Base-by-base conservation (phyloP, 1,140 invertebrate genomes). In the Cataglyphis hispanica region DNA sequence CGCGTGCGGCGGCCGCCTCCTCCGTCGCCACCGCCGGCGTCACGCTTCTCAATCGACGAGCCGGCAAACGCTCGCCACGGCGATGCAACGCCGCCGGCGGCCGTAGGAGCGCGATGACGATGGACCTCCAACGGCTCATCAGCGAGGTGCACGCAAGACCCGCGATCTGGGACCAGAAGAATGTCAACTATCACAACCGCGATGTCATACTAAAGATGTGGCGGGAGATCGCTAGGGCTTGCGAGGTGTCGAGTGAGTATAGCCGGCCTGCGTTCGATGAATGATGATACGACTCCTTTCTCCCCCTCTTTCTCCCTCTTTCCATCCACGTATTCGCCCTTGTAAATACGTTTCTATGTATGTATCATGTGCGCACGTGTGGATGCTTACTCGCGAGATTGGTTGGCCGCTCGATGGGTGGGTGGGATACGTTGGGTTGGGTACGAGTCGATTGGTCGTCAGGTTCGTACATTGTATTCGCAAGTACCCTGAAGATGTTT, bases 81-180 rank as follows among this genome's bases (percentile, higher is more conserved):
- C 86, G 89, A 90, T 90, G 89, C 87, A 90, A 90, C 89, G 81
- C 76, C 74, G 69, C 84, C 76, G 89, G 58, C 86, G 88, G 85
- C 53, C 89, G 89, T 89, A 89, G 86, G 53, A 90, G 80, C 75
- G 86, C 91, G 81, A 84, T 80, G 87, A 89, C 83, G 78, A 92
- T 92, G 92, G 92, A 92, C 84, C 89, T 92, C 22, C 90, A 92
- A 85, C 92, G 89, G 88, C 87, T 92, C 66, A 92, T 92, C 72
- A 90, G 69, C 53, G 92, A 92, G 78, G 92, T 92, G 31, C 90
- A 92, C 66, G 91, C 91, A 10, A 91, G 92, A 53, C 92, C 92
- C n/a, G 92, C 92, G 31, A 92, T 92, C 70, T 92, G 92, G 92
- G 92, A 92, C 87, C 92, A 92, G 84, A 92, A 92, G 86, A 92